Base-by-base conservation (phyloP, 2,888 invertebrate species). In the Bombylius discolor region DNA sequence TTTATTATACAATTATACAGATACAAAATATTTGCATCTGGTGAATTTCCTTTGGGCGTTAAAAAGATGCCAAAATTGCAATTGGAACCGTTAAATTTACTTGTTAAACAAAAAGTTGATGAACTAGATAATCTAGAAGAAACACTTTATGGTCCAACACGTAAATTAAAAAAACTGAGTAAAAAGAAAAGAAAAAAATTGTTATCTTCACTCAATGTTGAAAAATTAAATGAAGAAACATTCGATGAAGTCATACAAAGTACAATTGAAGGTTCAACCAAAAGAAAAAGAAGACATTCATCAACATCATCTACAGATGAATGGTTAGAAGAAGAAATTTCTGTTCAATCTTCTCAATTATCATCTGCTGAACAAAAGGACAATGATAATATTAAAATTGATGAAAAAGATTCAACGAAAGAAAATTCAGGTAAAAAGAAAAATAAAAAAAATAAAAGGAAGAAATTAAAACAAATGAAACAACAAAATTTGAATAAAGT, bases 41-140 rank as follows among this genome's bases (percentile, higher is more conserved):
- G 84, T 8, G 71, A 76, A 55, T 89, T 86, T 71, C 89, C 89
- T 0, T 70, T 88, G 12, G 83, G 81, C 3, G 73, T 83, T 3
- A 79, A 80, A 60, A 73, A 75, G 57, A 69, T 83, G 56, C 71
- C 73, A 4, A 65, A 74, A 32, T 70, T 71, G 4, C 71, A 72
- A n/a, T 62, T 64, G 1, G 67, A 70, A 57, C 63, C 61, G 7
- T 61, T 59, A 51, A 63, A 46, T 34, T 66, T 63, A 47, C 65
- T 69, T 48, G 68, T 70, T 49, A 68, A 68, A 34, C 68, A 69
- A 50, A 75, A 72, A 57, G 71, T 70, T 0, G 56, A 67, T 8
- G 68, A 75, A 1, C 71, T 83, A 6, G 67, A 76, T 0, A 68
- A 75, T 5, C 70, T 83, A 14, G 81, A 84, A 61, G 74, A 78